Evolutionary conservation across 1,140 invertebrate genomes (phyloP).

Genomic region (Drosophila parabipectinata): DNA sequence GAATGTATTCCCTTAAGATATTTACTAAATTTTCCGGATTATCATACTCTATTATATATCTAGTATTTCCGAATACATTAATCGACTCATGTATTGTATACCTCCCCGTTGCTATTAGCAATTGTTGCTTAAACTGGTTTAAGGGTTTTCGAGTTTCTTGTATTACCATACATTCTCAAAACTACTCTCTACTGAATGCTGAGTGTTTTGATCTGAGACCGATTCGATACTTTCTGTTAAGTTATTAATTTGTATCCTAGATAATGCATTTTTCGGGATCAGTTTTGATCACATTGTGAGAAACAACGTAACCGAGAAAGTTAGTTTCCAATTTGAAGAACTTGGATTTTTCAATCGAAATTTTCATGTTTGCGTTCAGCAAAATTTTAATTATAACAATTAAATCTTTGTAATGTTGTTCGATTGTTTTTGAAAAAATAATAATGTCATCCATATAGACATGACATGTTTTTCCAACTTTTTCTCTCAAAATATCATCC

Average conservation of each 20-base stretch:
- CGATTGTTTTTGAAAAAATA: slow-evolving; percentile 1
- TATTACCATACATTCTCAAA: slow-evolving; percentile 28
- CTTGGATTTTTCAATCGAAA: slow-evolving; percentile 4
- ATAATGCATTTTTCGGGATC: neutral
- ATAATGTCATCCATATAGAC: slow-evolving; percentile 7
- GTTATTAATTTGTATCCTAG: neutral
- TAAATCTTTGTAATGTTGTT: neutral
- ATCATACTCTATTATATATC: too few relatives aligned
- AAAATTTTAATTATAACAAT: slow-evolving; percentile 4
- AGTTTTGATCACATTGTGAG: neutral
- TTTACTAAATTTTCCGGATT: neutral
- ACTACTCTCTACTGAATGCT: neutral
- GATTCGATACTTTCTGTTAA: too few relatives aligned
- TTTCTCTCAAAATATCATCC: neutral
- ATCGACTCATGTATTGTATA: neutral
- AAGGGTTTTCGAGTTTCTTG: slow-evolving; percentile 2
- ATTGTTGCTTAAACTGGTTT: slow-evolving; percentile 7
- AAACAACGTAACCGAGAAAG: neutral
- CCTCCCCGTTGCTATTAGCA: slow-evolving; percentile 6
- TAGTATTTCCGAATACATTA: too few relatives aligned
- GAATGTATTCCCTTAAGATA: neutral
- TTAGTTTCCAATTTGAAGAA: neutral
- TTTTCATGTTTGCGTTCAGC: slow-evolving; percentile 9
- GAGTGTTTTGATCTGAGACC: too few relatives aligned
- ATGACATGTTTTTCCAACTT: neutral